Conservation (phyloP, 2,113 vertebrate species). For the Carollia perspicillata region DNA sequence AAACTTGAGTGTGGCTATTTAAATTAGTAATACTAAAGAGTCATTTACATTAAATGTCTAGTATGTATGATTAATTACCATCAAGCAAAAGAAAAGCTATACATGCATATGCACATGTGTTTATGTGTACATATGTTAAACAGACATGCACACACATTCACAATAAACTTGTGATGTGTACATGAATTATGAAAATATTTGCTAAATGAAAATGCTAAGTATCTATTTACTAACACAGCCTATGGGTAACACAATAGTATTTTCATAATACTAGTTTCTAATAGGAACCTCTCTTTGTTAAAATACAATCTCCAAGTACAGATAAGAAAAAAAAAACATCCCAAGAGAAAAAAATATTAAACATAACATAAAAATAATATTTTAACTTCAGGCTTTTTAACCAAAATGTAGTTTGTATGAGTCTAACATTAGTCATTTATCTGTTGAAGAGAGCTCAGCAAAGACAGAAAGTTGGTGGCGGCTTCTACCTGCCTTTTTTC, state of each 20-base stretch:
- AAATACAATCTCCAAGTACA: background rate
- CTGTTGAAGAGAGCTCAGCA: background rate
- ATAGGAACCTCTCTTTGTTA: background rate
- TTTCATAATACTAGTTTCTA: background rate
- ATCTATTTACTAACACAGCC: background rate
- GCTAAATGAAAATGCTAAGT: background rate
- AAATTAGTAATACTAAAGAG: background rate
- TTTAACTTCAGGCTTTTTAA: background rate
- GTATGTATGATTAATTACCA: background rate
- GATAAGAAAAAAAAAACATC: background rate
- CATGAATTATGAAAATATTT: background rate
- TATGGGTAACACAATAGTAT: background rate
- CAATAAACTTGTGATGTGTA: background rate
- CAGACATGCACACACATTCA: background rate
- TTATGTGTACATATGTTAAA: background rate
- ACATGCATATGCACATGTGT: background rate
- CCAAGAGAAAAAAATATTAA: background rate
- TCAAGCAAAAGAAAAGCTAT: background rate
- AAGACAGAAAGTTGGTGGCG: background rate
- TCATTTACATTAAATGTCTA: background rate
- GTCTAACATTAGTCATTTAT: background rate
- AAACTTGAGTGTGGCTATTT: background rate
- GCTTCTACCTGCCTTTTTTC: conserved; percentile 13
- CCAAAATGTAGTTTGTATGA: background rate
- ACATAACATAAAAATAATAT: background rate